Conservation (phyloP, 2,888 invertebrate genomes). For the Acleris emargana region DNA sequence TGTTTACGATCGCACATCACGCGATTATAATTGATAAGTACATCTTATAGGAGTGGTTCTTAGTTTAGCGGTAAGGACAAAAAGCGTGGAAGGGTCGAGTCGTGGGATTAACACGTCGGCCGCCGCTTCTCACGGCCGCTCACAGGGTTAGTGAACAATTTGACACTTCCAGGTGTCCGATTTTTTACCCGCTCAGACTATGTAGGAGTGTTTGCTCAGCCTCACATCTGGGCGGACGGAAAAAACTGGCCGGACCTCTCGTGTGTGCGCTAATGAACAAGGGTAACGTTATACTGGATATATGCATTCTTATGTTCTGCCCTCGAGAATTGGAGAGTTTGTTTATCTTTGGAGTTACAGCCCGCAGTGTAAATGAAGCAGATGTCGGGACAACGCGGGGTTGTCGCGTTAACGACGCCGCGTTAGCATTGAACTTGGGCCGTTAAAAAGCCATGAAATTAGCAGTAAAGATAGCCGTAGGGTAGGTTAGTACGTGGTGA, state of each 20-base stretch:
- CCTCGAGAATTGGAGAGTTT: conserved; percentile 53
- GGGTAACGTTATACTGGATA: conserved; percentile 45
- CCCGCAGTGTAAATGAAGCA: conserved; percentile 60
- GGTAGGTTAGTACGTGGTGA: conserved; percentile 66
- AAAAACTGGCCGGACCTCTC: conserved; percentile 80
- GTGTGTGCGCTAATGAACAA: conserved; percentile 74
- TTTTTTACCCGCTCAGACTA: conserved; percentile 76
- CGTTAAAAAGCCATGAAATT: conserved; percentile 77
- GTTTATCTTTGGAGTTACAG: conserved; percentile 66
- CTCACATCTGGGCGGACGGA: conserved; percentile 79
- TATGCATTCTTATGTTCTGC: conserved; percentile 53
- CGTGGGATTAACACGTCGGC: conserved; percentile 42
- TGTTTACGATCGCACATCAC: conserved; percentile 24
- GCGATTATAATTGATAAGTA: conserved; percentile 34
- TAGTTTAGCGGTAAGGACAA: conserved; percentile 26
- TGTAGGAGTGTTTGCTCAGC: conserved; percentile 71
- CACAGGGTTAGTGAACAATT: conserved; percentile 78
- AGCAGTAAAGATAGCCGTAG: conserved; percentile 74
- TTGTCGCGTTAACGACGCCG: conserved; percentile 62
- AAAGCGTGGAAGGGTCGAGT: conserved; percentile 30
- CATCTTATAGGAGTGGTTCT: conserved; percentile 18
- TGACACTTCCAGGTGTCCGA: conserved; percentile 83
- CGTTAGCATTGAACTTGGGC: conserved; percentile 77
- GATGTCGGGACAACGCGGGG: conserved; percentile 66
- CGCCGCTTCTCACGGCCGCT: conserved; percentile 72